A percentile compares a stretch with the other conserved stretches of the same genome.
Evolutionary conservation across 2,888 invertebrate species (phyloP).

Genomic region (Drosophila hawaiiensis): DNA sequence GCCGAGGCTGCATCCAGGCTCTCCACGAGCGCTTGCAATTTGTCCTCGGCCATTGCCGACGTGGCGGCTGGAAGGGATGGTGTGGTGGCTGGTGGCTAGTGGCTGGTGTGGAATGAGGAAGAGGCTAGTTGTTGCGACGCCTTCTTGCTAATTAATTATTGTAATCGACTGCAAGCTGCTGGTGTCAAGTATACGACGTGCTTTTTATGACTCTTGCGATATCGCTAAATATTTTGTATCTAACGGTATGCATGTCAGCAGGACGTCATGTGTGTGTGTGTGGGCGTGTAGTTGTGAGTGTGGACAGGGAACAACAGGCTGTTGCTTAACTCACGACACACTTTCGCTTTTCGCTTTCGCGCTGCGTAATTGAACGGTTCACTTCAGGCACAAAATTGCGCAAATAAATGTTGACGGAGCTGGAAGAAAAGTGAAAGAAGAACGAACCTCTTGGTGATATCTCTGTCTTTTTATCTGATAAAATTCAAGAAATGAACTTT

Average conservation of each 20-base stretch:
- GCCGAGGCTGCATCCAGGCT: constrained; percentile 64
- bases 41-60: constrained; percentile 66
- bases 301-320: constrained; percentile 46
- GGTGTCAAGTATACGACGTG: constrained; percentile 12
- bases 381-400: constrained; percentile 33
- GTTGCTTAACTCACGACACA: constrained; percentile 52
- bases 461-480: constrained; percentile 28
- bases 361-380: constrained; percentile 65
- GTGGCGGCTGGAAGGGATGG: neutral
- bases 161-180: neutral
- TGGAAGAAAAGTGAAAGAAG: constrained; percentile 7
- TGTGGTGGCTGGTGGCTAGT: too few species aligned
- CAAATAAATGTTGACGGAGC: constrained; percentile 47
- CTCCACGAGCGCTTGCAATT: constrained; percentile 72
- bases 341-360: constrained; percentile 30
- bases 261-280: constrained; percentile 29
- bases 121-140: neutral
- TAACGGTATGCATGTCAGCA: constrained; percentile 31
- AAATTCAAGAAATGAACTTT: constrained; percentile 22
- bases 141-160: constrained; percentile 5
- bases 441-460: constrained; percentile 31
- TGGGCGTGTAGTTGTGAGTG: constrained; percentile 8
- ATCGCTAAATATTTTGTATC: constrained; percentile 8
- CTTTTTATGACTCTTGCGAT: constrained; percentile 25
- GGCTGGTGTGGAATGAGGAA: too few species aligned